Base-by-base conservation (phyloP, 2,797 vertebrate species). In the Potorous gilbertii region DNA sequence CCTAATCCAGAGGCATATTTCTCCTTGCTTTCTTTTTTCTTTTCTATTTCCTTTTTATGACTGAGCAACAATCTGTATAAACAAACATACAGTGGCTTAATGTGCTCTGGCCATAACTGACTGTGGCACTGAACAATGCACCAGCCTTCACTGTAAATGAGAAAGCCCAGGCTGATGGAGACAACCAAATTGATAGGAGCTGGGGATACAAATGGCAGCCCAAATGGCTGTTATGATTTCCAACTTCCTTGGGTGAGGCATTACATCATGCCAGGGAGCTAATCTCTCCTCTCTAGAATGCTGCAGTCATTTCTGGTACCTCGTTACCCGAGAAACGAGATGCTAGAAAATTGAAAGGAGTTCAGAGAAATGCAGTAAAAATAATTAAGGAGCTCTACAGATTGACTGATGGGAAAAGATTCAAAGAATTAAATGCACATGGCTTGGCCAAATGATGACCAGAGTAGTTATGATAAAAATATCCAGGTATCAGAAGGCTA, bases 351-450 rank as follows among this genome's bases (percentile, higher is more conserved):
- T 95, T 94, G 96, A 94, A 97, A 74, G 50, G 94, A 94, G 97
- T 97, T 97, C 97, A 97, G 87, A 98, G 98, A 98, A 96, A 97
- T 96, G 94, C 94, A 97, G 98, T 97, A 98, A 98, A 98, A 97
- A 96, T 97, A 98, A 97, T 95, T 93, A 96, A 97, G 93, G 92
- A 92, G 96, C 87, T 93, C 95, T 94, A 97, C 52, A 54, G 95
- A 98, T 54, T 98, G 97, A 98, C 97, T 93, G 94, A 96, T 92
- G 96, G 97, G 95, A 95, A 97, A 97, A 98, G 96, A 91, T 95
- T 74, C 50, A 96, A 95, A 98, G 95, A 98, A 97, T 97, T 93
- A 96, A 97, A 96, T 92, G 93, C 94, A 97, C 92, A 8, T 0
- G 4, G 27, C 93, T 97, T 97, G 96, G 96, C 97, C 95, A 92